These are phyloP conservation scores for Diplosoma virens DNA, from an alignment of 23 tunicate genomes.

Conservation along the genomic window DNA sequence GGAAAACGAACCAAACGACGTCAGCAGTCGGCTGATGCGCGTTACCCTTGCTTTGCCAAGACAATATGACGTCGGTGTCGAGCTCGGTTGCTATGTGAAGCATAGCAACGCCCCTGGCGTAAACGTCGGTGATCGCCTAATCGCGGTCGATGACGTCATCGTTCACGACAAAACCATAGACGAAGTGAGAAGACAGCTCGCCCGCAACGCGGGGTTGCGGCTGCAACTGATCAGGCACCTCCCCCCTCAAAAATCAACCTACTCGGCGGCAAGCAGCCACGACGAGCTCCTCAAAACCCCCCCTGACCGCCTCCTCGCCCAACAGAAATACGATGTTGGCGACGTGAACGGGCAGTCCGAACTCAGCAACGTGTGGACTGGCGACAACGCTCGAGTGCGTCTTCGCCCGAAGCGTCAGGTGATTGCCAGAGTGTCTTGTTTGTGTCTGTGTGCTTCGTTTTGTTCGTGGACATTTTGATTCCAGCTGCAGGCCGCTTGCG, in stretches of 20 bases:
- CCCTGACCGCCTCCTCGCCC: background rate
- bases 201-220: background rate
- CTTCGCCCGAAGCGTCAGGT: too few species aligned
- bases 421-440: too few species aligned
- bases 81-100: constrained; percentile 44
- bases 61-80: constrained; percentile 60
- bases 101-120: constrained; percentile 47
- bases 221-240: constrained; percentile 18
- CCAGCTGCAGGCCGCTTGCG: too few species aligned
- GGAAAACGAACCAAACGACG: constrained; percentile 49
- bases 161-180: constrained; percentile 17
- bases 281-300: background rate
- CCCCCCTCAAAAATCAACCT: background rate
- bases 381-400: background rate
- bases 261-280: background rate
- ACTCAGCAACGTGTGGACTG: background rate
- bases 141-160: constrained; percentile 41
- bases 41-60: constrained; percentile 41
- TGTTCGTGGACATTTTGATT: too few species aligned
- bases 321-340: too few species aligned
- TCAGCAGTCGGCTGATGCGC: constrained; percentile 8
- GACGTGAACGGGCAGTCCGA: too few species aligned
- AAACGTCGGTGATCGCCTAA: constrained; percentile 42
- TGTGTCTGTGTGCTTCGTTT: too few species aligned
- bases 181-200: constrained; percentile 9